Conservation (phyloP, 2,113 vertebrate species). For the Pteropus alecto region DNA sequence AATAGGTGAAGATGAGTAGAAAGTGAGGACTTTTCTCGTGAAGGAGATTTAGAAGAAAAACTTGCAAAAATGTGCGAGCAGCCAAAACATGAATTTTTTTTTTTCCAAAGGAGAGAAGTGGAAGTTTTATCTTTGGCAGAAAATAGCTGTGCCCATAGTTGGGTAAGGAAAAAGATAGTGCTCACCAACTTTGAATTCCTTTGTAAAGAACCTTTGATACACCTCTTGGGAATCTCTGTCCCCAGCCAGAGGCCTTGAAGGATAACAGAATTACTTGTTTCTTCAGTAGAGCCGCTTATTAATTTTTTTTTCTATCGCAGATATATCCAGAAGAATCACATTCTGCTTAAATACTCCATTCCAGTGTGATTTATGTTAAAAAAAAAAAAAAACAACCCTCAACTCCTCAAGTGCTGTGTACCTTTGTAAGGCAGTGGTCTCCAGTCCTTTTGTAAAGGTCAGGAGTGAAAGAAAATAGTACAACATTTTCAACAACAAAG, state of each 20-base stretch:
- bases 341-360: background rate
- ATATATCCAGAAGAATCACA: background rate
- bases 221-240: background rate
- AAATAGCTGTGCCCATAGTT: background rate
- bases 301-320: background rate
- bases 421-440: background rate
- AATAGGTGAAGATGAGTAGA: background rate
- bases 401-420: background rate
- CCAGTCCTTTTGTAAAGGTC: background rate
- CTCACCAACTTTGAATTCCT: slow-evolving; percentile 7
- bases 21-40: background rate
- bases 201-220: background rate
- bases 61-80: background rate
- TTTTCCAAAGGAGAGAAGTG: background rate
- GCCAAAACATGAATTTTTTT: background rate
- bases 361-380: slow-evolving; percentile 33
- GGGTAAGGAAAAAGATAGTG: background rate
- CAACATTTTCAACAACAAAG: background rate
- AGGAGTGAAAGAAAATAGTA: background rate
- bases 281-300: background rate
- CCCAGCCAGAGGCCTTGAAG: background rate
- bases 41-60: background rate
- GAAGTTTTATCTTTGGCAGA: background rate
- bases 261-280: background rate
- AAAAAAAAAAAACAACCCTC: background rate